Conservation (phyloP, 2,113 vertebrate species). For the Chloropsis cyanopogon region DNA sequence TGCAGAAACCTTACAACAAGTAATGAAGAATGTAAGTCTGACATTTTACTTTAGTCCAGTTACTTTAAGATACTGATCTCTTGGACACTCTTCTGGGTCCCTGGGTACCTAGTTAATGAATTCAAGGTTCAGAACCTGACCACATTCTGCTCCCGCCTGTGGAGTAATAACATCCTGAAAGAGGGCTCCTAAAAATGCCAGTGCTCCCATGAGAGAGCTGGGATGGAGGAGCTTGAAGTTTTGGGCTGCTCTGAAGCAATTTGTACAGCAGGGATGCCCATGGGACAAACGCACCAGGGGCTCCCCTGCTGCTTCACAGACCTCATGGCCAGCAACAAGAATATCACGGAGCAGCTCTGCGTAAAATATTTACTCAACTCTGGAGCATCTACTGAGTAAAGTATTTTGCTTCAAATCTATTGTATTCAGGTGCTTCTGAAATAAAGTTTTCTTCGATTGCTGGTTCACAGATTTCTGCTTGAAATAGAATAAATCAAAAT, state of each 20-base stretch:
- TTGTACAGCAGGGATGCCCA: background rate
- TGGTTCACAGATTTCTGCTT: background rate
- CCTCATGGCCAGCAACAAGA: background rate
- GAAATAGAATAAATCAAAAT: slow-evolving; percentile 3
- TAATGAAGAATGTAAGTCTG: background rate
- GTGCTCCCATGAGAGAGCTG: background rate
- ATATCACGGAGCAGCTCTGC: background rate
- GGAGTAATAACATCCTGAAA: background rate
- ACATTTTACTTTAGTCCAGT: background rate
- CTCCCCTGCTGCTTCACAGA: background rate
- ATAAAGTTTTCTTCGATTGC: background rate
- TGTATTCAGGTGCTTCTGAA: background rate
- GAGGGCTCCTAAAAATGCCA: background rate
- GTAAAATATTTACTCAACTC: background rate
- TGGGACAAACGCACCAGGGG: background rate
- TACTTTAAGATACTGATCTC: background rate
- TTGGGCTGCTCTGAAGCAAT: background rate
- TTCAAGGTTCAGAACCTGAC: background rate
- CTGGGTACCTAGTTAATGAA: background rate
- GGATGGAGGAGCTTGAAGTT: background rate
- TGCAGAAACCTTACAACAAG: background rate
- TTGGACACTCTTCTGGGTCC: background rate
- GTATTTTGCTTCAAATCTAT: background rate
- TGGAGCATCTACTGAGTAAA: background rate
- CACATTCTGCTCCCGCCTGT: background rate